Conservation (phyloP, 2,888 invertebrate species). For the Octonoba sinensis region DNA sequence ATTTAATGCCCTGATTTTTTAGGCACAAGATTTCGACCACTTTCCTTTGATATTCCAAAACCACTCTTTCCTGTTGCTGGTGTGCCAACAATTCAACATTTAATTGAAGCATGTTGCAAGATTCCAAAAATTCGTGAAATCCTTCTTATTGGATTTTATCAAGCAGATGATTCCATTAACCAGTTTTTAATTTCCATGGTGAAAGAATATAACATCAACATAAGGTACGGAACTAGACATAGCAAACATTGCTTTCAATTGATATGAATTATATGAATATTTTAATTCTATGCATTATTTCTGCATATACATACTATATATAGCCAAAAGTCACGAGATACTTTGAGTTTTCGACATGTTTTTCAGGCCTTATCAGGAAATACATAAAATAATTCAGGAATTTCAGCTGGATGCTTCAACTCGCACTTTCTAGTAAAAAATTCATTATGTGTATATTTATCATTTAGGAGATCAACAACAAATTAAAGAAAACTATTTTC, state of each 20-base stretch:
- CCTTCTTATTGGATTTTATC: constrained; percentile 93
- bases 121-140: constrained; percentile 82
- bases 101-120: constrained; percentile 88
- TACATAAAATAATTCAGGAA: too few species aligned
- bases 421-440: too few species aligned
- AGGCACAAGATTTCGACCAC: constrained; percentile 97
- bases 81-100: constrained; percentile 94
- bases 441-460: too few species aligned
- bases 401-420: too few species aligned
- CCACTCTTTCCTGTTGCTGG: constrained; percentile 98
- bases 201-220: constrained; percentile 83
- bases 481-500: too few species aligned
- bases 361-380: too few species aligned
- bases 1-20: constrained; percentile 67
- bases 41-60: constrained; percentile 97
- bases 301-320: not conserved
- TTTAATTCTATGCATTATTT: not conserved
- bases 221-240: constrained; percentile 76
- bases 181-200: constrained; percentile 90
- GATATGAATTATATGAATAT: constrained; percentile 7
- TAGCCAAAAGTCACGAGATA: too few species aligned
- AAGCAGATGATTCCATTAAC: constrained; percentile 81
- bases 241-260: constrained; percentile 16
- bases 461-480: too few species aligned
- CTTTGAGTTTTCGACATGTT: not conserved